phyloP scores from a whole-genome alignment of 2,113 vertebrate species.

The Todiramphus chloris region DNA sequence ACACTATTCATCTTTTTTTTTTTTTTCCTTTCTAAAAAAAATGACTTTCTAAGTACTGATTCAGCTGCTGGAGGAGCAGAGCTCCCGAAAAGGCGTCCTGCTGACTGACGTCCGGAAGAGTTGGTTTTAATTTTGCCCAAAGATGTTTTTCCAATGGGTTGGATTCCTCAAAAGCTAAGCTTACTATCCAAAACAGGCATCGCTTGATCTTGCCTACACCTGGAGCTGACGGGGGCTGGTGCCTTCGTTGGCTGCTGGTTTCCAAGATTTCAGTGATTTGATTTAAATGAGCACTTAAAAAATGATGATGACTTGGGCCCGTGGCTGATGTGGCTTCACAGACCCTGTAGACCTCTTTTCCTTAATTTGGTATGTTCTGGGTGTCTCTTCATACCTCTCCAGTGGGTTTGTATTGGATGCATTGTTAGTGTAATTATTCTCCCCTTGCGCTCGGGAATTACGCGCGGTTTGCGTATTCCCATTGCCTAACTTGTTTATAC shows the following conservation, averaged over 20 bases:
- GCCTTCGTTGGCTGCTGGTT: background rate
- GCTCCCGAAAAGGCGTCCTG: background rate
- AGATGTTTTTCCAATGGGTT: background rate
- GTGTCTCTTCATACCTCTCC: background rate
- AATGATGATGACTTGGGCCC: fast-evolving
- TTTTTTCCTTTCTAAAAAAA: background rate
- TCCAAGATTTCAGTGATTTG: background rate
- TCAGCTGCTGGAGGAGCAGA: background rate
- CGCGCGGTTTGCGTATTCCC: background rate
- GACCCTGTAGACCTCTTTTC: background rate
- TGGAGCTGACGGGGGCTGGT: background rate
- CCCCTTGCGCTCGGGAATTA: background rate
- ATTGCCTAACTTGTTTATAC: background rate
- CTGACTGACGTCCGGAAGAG: background rate
- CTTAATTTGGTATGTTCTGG: background rate
- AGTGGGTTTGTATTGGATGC: background rate
- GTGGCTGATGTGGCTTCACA: background rate
- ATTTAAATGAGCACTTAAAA: background rate
- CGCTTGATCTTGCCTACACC: background rate
- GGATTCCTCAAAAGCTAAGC: background rate
- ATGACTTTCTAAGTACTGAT: background rate
- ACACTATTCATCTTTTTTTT: background rate
- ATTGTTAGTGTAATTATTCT: background rate
- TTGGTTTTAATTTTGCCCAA: background rate
- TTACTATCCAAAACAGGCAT: background rate